A percentile compares a stretch with the other conserved stretches of the same genome.
phyloP scores from a whole-genome alignment of 2,113 vertebrate genomes.

The Corydoras sp. region DNA sequence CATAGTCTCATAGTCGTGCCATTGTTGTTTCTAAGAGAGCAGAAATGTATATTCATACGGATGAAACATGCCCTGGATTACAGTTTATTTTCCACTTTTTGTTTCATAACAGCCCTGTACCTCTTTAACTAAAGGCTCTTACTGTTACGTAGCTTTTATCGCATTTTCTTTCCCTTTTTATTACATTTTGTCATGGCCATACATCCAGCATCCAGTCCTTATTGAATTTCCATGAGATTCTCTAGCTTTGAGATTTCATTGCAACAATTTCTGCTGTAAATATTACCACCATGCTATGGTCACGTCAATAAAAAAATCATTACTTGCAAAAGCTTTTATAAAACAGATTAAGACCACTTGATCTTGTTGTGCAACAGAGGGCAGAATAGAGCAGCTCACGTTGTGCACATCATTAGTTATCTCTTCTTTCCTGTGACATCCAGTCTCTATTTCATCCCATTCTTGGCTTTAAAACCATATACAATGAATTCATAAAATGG shows the following conservation, averaged over 20 bases:
- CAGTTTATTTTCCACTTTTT: neutral
- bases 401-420: neutral
- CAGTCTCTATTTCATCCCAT: slow-evolving; percentile 1
- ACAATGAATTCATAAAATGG: too few species aligned
- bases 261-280: slow-evolving; percentile 24
- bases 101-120: neutral
- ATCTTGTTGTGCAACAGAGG: neutral
- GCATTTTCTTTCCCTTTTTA: neutral
- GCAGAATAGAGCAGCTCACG: neutral
- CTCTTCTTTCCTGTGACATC: neutral
- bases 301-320: slow-evolving; percentile 33
- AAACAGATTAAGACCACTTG: slow-evolving; percentile 25
- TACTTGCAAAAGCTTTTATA: slow-evolving; percentile 27
- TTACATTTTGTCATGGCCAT: slow-evolving; percentile 16
- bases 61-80: neutral
- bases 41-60: too few species aligned
- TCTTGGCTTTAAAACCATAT: neutral
- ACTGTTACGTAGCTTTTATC: slow-evolving; percentile 16
- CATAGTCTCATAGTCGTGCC: neutral
- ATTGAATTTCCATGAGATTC: slow-evolving; percentile 20
- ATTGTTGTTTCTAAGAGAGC: too few species aligned
- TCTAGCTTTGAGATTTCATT: slow-evolving; percentile 32
- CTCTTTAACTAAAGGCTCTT: neutral
- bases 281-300: slow-evolving; percentile 21
- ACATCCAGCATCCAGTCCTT: slow-evolving; percentile 12